A percentile compares a stretch with the other conserved stretches of the same genome.
These are phyloP conservation scores for Dione juno DNA, from an alignment of 2,888 invertebrate genomes.

Conservation along the genomic window DNA sequence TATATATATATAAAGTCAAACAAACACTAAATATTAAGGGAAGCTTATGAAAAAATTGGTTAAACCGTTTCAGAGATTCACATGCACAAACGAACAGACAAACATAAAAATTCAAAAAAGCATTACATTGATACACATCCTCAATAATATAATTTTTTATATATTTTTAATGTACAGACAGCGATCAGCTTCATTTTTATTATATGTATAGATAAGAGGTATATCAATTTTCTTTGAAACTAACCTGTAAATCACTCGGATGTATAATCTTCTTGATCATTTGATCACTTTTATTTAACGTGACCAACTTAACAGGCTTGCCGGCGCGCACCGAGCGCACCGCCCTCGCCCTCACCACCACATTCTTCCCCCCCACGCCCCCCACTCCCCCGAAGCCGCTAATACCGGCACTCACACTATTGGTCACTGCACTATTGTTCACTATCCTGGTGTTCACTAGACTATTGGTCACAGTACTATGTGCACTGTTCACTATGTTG, in stretches of 20 bases:
- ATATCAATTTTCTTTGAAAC: too few relatives aligned
- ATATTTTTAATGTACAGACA: too few relatives aligned
- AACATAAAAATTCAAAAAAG: too few relatives aligned
- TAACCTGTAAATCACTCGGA: conserved; percentile 38
- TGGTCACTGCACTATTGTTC: not conserved
- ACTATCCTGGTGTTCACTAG: not conserved
- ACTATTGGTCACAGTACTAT: not conserved
- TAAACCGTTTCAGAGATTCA: too few relatives aligned
- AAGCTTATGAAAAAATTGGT: too few relatives aligned
- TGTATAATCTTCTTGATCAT: conserved; percentile 35
- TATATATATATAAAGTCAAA: too few relatives aligned
- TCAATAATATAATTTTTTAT: too few relatives aligned
- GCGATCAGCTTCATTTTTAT: too few relatives aligned
- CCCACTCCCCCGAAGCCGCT: conserved; percentile 14
- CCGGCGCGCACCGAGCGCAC: not conserved
- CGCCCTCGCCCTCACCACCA: conserved; percentile 24
- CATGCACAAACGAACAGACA: too few relatives aligned
- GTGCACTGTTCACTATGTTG: conserved; percentile 3
- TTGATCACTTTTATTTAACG: conserved; percentile 35
- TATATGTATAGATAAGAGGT: too few relatives aligned
- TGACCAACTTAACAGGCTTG: conserved; percentile 36
- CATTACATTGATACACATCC: too few relatives aligned
- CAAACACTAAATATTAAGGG: too few relatives aligned
- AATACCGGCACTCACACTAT: not conserved
- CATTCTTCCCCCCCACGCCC: conserved; percentile 14